A percentile compares a stretch with the other conserved stretches of the same genome.
These are phyloP conservation scores for Cephalopholis sonnerati DNA, from an alignment of 2,113 vertebrate genomes.

Conservation along the genomic window DNA sequence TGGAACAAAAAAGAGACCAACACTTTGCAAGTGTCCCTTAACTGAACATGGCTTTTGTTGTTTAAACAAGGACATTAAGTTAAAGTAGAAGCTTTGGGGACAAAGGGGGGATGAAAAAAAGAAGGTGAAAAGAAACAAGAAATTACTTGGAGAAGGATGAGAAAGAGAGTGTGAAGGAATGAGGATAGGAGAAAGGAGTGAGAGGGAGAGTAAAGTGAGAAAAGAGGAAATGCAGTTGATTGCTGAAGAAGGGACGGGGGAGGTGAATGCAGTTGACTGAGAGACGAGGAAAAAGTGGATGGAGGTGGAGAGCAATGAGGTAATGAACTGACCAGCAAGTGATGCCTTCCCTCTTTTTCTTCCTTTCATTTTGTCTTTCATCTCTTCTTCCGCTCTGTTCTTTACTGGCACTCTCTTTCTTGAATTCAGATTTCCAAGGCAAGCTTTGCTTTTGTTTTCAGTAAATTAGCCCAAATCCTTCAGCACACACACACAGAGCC, in stretches of 20 bases:
- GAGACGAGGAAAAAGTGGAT: not conserved
- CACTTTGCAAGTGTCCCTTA: not conserved
- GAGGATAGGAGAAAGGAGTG: not conserved
- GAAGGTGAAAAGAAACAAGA: not conserved
- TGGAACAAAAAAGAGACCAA: not conserved
- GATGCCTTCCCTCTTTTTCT: not conserved
- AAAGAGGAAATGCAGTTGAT: slow-evolving; percentile 14
- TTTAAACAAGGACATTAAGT: not conserved
- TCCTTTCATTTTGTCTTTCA: not conserved
- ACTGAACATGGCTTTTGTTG: not conserved
- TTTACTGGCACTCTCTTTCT: slow-evolving; percentile 2
- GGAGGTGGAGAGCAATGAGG: slow-evolving; percentile 12
- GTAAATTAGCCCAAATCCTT: slow-evolving; percentile 50
- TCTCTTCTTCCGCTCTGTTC: not conserved
- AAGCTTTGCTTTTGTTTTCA: slow-evolving; percentile 59
- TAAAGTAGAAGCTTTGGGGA: not conserved
- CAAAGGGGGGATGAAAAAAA: not conserved
- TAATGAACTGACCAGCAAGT: slow-evolving; percentile 20
- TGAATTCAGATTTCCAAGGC: slow-evolving; percentile 27
- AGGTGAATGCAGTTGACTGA: not conserved
- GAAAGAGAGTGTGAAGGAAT: not conserved
- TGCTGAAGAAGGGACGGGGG: not conserved
- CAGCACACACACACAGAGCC: slow-evolving; percentile 9
- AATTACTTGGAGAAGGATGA: not conserved
- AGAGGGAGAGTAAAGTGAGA: not conserved